Percentiles rank a stretch among this genome's conserved stretches.
These are phyloP conservation scores for Endomychus coccineus DNA, from an alignment of 2,888 invertebrate genomes.

Conservation along the genomic window DNA sequence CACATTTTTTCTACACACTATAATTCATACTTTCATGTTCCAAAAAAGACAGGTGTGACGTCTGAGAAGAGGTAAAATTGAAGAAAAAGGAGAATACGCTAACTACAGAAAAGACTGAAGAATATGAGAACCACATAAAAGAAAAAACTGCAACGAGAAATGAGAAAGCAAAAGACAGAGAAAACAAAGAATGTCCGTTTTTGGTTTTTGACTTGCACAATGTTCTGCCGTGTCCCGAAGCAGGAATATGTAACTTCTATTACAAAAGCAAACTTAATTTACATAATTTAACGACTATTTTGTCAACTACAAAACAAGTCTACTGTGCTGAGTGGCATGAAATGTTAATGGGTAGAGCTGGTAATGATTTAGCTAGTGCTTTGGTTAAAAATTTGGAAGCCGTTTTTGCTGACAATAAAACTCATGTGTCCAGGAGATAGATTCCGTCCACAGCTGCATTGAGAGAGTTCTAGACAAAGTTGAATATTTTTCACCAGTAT, in stretches of 20 bases:
- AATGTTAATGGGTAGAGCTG: slow-evolving; percentile 23
- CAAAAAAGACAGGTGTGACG: neutral
- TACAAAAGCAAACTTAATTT: slow-evolving; percentile 24
- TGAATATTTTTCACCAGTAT: slow-evolving; percentile 19
- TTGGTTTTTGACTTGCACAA: slow-evolving; percentile 12
- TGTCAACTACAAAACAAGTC: slow-evolving; percentile 25
- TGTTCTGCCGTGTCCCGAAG: slow-evolving; percentile 24
- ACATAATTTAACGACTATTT: slow-evolving; percentile 27
- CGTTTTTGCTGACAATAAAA: slow-evolving; percentile 20
- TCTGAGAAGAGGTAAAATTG: slow-evolving; percentile 3
- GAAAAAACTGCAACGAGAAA: neutral
- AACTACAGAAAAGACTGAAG: slow-evolving; percentile 8
- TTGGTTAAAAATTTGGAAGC: slow-evolving; percentile 23
- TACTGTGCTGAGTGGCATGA: slow-evolving; percentile 28
- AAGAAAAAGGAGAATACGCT: slow-evolving; percentile 11
- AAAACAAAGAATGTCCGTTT: slow-evolving; percentile 1
- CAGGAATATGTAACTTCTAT: slow-evolving; percentile 23
- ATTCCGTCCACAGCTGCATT: slow-evolving; percentile 19
- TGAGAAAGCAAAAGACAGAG: slow-evolving; percentile 4
- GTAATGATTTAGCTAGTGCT: slow-evolving; percentile 25
- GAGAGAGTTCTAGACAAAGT: slow-evolving; percentile 15
- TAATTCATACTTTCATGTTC: neutral
- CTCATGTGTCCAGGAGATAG: slow-evolving; percentile 25
- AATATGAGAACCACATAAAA: slow-evolving; percentile 2
- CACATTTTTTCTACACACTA: neutral